Evolutionary conservation across 1,140 invertebrate species (phyloP).

Genomic region (Trinorchestia longiramus): DNA sequence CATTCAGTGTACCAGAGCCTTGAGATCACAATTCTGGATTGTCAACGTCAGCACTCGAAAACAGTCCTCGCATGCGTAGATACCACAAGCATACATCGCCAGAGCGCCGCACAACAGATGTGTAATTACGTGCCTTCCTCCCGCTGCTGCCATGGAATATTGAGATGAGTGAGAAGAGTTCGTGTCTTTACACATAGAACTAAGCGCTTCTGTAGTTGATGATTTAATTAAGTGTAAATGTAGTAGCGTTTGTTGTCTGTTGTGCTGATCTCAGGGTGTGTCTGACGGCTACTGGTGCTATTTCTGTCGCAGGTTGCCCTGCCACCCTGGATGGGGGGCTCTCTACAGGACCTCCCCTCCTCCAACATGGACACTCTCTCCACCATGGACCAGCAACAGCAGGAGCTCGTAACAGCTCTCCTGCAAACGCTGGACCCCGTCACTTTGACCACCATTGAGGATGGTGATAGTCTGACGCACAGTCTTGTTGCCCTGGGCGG

Average conservation of each 20-base stretch:
- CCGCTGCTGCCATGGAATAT: conserved; percentile 46
- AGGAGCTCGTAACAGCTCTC: conserved; percentile 40
- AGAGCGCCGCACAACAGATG: not conserved
- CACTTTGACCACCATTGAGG: conserved; percentile 30
- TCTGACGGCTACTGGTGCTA: conserved; percentile 48
- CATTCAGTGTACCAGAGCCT: not conserved
- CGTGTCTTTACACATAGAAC: not conserved
- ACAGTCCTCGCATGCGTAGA: not conserved
- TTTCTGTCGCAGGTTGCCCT: conserved; percentile 49
- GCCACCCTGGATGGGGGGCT: conserved; percentile 51
- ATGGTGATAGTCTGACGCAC: not conserved
- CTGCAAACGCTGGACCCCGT: conserved; percentile 35
- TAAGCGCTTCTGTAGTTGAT: conserved; percentile 38
- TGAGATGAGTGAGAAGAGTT: not conserved
- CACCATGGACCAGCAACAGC: conserved; percentile 45
- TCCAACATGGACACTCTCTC: conserved; percentile 2
- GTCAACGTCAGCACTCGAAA: not conserved
- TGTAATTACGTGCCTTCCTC: conserved; percentile 16
- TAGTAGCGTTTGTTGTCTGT: conserved; percentile 29
- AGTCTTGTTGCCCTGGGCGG: not conserved
- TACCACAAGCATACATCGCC: not conserved
- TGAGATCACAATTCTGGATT: not conserved
- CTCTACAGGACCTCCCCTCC: not conserved
- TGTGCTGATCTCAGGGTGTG: conserved; percentile 27
- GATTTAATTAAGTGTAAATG: conserved; percentile 16